Base-by-base conservation (phyloP, 2,797 vertebrate species). In the Salarias fasciatus region DNA sequence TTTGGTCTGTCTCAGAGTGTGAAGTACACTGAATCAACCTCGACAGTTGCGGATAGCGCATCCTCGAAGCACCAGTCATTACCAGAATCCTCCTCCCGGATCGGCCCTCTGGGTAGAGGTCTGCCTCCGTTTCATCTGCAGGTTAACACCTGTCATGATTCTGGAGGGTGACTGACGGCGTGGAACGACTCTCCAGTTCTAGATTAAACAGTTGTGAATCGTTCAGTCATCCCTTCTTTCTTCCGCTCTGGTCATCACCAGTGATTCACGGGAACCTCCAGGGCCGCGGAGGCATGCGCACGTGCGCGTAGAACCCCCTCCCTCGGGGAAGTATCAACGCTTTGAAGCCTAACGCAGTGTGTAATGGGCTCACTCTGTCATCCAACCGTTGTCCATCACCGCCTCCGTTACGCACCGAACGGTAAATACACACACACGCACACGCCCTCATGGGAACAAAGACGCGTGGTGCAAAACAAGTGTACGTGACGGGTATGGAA, bases 301-400 rank as follows among this genome's bases (percentile, higher is more conserved):
- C 30, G 30, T 30, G 48, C 61, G 69, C 30, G 40, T 53, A 28
- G 45, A 48, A 2, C 30, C 51, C 11, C 55, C 15, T n/a, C 31
- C 50, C 51, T 0, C 12, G 38, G 68, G 64, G 42, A 63, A 53
- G 54, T 35, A 52, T 52, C 53, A 37, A 45, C n/a, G 9, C 46
- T 68, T 69, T 74, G 35, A 82, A 83, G 72, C 63, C 63, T 58
- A 79, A 78, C 60, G 18, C 41, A 59, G 61, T 66, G 57, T 48
- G 71, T 80, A 75, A 75, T 72, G 54, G 48, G 56, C 60, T 68
- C 58, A 30, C 63, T 76, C 45, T 65, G 58, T 73, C 63, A 50
- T 53, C 58, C 69, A 60, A 67, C 38, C 53, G 61, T 28, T 14
- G 41, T 62, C 60, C 31, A 49, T 66, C 49, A 58, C 52, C 48